A percentile compares a stretch with the other conserved stretches of the same genome.
phyloP scores from a whole-genome alignment of 2,888 invertebrate genomes.

The Tetheella fluctuosa region DNA sequence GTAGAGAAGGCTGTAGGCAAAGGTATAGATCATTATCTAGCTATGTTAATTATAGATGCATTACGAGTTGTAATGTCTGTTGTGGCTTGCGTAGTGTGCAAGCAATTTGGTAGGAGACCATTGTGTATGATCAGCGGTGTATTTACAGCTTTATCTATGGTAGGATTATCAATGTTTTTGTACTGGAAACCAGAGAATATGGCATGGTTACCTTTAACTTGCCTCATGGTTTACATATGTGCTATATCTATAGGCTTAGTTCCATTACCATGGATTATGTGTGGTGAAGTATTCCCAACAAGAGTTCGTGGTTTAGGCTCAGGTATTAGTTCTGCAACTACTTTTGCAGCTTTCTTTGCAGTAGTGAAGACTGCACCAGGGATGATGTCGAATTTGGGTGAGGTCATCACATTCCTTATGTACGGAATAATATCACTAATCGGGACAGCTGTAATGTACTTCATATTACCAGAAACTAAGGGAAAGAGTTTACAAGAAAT shows the following conservation, averaged over 20 bases:
- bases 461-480: constrained; percentile 87
- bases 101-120: constrained; percentile 85
- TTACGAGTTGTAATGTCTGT: constrained; percentile 86
- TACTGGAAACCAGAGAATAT: constrained; percentile 66
- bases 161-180: constrained; percentile 79
- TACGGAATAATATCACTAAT: constrained; percentile 85
- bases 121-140: constrained; percentile 86
- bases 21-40: constrained; percentile 86
- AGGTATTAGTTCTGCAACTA: constrained; percentile 86
- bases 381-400: constrained; percentile 83
- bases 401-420: constrained; percentile 85
- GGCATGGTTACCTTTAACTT: constrained; percentile 79
- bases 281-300: constrained; percentile 88
- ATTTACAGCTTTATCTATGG: constrained; percentile 85
- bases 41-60: constrained; percentile 86
- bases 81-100: constrained; percentile 85
- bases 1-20: constrained; percentile 84
- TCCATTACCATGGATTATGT: constrained; percentile 90
- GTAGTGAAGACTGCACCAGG: constrained; percentile 88
- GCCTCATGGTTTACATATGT: constrained; percentile 83
- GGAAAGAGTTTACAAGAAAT: constrained; percentile 88
- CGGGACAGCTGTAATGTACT: constrained; percentile 84
- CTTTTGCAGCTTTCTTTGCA: constrained; percentile 86
- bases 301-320: constrained; percentile 86
- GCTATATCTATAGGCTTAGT: constrained; percentile 85